A percentile compares a stretch with the other conserved stretches of the same genome.
Evolutionary conservation across 2,113 vertebrate genomes (phyloP).

Genomic region (Calypte anna): DNA sequence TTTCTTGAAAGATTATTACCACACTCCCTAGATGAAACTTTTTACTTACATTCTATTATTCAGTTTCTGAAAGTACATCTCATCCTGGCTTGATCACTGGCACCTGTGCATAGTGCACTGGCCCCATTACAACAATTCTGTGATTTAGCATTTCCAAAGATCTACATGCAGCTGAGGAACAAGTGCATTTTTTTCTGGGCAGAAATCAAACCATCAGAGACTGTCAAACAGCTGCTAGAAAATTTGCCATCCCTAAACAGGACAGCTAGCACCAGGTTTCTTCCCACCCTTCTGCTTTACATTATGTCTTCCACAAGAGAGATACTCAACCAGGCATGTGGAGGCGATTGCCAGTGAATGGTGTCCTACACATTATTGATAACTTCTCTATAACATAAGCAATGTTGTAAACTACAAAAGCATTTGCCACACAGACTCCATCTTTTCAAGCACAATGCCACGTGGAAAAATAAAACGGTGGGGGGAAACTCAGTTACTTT

Average conservation of each 20-base stretch:
- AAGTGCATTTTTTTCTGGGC: not conserved
- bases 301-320: not conserved
- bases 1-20: not conserved
- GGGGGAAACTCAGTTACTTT: not conserved
- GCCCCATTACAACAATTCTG: slow-evolving; percentile 31
- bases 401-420: not conserved
- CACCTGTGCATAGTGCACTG: not conserved
- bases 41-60: not conserved
- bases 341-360: not conserved
- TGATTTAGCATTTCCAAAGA: slow-evolving; percentile 46
- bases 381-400: not conserved
- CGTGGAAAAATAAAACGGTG: not conserved
- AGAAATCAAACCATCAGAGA: not conserved
- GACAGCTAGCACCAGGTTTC: not conserved
- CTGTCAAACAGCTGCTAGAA: not conserved
- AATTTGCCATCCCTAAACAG: not conserved
- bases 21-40: not conserved
- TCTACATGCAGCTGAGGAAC: not conserved
- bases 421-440: not conserved
- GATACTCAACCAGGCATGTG: not conserved
- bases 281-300: not conserved
- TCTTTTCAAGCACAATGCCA: not conserved
- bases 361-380: not conserved
- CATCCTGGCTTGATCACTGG: not conserved
- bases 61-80: not conserved